Evolutionary conservation across 1,140 invertebrate genomes (phyloP).

Genomic region (Aphelenchoides besseyi): DNA sequence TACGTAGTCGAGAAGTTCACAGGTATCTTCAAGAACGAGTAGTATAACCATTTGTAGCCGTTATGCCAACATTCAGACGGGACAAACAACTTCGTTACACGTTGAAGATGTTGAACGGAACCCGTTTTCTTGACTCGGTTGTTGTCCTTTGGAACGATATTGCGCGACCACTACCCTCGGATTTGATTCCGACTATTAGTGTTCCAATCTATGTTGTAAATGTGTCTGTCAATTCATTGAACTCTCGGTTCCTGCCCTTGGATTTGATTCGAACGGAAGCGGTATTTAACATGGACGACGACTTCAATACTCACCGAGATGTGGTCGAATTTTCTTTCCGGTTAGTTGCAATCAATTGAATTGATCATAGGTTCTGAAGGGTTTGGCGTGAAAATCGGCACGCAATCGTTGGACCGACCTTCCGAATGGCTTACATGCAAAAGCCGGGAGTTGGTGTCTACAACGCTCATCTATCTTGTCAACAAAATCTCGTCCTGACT

Average conservation of each 20-base stretch:
- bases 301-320: conserved; percentile 63
- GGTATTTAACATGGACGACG: conserved; percentile 92
- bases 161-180: conserved; percentile 66
- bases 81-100: conserved; percentile 87
- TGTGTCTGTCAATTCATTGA: conserved; percentile 13
- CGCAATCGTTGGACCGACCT: conserved; percentile 33
- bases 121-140: conserved; percentile 94
- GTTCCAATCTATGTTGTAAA: conserved; percentile 23
- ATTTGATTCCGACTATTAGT: conserved; percentile 15
- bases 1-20: conserved; percentile 84
- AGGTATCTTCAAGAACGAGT: conserved; percentile 62
- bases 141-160: conserved; percentile 95
- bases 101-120: conserved; percentile 77
- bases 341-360: conserved; percentile 22
- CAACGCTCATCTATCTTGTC: conserved; percentile 12
- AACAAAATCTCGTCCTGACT: conserved; percentile 41
- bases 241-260: conserved; percentile 80
- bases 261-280: conserved; percentile 94
- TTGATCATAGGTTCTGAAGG: conserved; percentile 30
- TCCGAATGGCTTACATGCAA: conserved; percentile 21
- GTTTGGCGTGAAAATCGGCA: conserved; percentile 42
- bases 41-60: too few species aligned
- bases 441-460: conserved; percentile 23
- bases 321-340: conserved; percentile 33
- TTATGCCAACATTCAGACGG: conserved; percentile 91